Conservation (phyloP, 2,888 invertebrate genomes). For the Cephus sareptanus region DNA sequence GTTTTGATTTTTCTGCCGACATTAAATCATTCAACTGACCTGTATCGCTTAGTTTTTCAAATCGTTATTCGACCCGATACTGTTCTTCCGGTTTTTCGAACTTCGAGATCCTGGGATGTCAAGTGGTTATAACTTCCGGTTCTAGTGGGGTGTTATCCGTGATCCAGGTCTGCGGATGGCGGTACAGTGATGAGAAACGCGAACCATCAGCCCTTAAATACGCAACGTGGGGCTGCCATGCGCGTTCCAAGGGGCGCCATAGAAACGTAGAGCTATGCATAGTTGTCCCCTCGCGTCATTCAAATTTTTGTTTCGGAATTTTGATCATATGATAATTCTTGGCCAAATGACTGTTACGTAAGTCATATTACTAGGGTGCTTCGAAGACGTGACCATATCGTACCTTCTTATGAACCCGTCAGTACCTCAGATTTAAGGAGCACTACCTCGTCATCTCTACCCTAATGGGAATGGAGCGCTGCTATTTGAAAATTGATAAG, state of each 20-base stretch:
- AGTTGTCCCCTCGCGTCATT: constrained; percentile 27
- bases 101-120: not conserved
- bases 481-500: not conserved
- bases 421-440: not conserved
- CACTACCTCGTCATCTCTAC: not conserved
- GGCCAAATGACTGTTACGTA: constrained; percentile 9
- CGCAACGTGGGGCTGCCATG: constrained; percentile 51
- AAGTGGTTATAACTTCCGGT: not conserved
- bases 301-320: constrained; percentile 43
- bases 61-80: no score
- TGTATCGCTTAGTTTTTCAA: no score
- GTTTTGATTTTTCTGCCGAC: no score
- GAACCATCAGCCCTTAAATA: constrained; percentile 61
- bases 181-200: constrained; percentile 55
- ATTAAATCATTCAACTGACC: no score
- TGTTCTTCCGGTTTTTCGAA: constrained; percentile 15
- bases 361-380: not conserved
- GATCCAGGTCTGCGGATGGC: constrained; percentile 40
- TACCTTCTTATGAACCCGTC: no score
- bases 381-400: no score
- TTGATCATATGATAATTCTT: constrained; percentile 32
- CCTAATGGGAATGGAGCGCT: not conserved
- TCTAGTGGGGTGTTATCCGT: constrained; percentile 11
- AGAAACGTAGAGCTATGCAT: constrained; percentile 26
- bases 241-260: constrained; percentile 52